A percentile compares a stretch with the other conserved stretches of the same genome.
Evolutionary conservation across 2,113 vertebrate species (phyloP).

Genomic region (Turdus rufiventris): DNA sequence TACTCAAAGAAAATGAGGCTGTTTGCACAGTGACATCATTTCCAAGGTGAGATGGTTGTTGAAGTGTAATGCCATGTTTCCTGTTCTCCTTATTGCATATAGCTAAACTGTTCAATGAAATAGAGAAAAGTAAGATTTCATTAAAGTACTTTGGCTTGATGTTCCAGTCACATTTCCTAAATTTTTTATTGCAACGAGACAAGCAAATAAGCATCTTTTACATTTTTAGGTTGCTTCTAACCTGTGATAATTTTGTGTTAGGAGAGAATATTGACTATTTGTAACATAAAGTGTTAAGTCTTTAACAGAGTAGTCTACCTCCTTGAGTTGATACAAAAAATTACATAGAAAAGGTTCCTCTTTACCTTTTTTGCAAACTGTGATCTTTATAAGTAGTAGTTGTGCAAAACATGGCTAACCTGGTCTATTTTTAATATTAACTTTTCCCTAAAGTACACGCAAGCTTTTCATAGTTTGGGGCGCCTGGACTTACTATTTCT

Average conservation of each 20-base stretch:
- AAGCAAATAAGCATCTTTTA: background rate
- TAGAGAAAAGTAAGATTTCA: background rate
- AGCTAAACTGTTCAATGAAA: background rate
- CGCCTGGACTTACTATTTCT: background rate
- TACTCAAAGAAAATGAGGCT: slow-evolving; percentile 83
- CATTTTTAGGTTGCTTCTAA: background rate
- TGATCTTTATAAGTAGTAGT: background rate
- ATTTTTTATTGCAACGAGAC: background rate
- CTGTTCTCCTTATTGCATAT: background rate
- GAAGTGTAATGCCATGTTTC: background rate
- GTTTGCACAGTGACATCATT: slow-evolving; percentile 92
- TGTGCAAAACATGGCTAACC: background rate
- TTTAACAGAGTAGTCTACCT: background rate
- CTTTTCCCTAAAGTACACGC: background rate
- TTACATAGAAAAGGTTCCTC: background rate
- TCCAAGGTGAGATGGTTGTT: slow-evolving; percentile 80
- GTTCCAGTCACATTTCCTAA: fast-evolving
- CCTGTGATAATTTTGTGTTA: background rate
- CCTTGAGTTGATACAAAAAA: background rate
- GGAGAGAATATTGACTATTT: background rate
- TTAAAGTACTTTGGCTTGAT: background rate
- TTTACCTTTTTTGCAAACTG: background rate
- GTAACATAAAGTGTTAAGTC: background rate
- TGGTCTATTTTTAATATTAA: background rate
- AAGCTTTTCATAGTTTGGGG: background rate